Base-by-base conservation (phyloP, 2,113 vertebrate species). In the Lethenteron reissneri region DNA sequence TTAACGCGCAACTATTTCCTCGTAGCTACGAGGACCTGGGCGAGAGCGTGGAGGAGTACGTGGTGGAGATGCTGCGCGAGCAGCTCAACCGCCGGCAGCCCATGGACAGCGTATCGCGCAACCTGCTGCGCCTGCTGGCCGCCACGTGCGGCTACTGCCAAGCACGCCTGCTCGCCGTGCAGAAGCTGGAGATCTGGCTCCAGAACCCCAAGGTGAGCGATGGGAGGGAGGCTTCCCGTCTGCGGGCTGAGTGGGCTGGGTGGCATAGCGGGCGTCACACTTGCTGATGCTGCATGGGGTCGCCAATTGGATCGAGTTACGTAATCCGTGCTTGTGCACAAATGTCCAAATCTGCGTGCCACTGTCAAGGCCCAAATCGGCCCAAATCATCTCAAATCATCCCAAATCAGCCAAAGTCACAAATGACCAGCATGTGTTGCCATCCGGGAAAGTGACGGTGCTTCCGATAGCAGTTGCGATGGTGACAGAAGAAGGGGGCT, bases 131-230 rank as follows among this genome's bases (percentile, higher is more conserved):
- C 9, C 80, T 99, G 57, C 87, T 99, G 69, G 88, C 91, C 0
- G 88, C 91, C 8, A 88, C 92, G 12, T 97, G 91, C 0, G 94
- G 94, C 72, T 99, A 88, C 81, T 92, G 89, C 76, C 92, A 99
- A 71, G 87, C 90, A 3, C 85, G 92, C 2, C 84, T 91, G 56
- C 87, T 96, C 87, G 82, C 91, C 0, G 89, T 97, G 72, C 94
- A 97, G 79, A 83, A 86, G 71, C 84, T 99, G 74, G 94, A 99
- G 80, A 95, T 96, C 89, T 99, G 94, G 94, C 83, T 99, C 75
- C 94, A 99, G 81, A 99, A 99, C 76, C 94, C 92, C n/a, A 99
- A 99, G 86, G 94, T 92, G 73, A 79, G 78, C 56, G 9, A 68
- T 17, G 25, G 64, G 8, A 19, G 60, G 60, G 60, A 19, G 60